A percentile compares a stretch with the other conserved stretches of the same genome.
These are phyloP conservation scores for Callipepla squamata DNA, from an alignment of 2,113 vertebrate species.

Conservation along the genomic window DNA sequence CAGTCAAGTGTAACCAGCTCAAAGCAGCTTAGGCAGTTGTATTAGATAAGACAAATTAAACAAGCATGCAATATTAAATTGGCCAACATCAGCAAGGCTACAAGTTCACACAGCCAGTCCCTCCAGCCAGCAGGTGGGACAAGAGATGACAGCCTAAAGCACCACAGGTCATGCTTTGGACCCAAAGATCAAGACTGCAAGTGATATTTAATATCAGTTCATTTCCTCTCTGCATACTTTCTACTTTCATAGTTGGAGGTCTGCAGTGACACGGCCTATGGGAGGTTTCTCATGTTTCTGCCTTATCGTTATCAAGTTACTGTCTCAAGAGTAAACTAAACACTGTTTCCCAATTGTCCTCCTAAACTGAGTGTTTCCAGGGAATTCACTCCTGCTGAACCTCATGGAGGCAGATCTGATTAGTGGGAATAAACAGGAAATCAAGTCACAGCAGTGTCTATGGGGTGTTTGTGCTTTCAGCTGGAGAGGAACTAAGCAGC, in stretches of 20 bases:
- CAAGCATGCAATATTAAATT: not conserved
- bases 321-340: not conserved
- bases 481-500: not conserved
- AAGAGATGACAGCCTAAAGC: not conserved
- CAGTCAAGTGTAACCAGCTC: not conserved
- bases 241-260: not conserved
- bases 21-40: not conserved
- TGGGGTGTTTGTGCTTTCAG: not conserved
- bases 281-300: not conserved
- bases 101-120: not conserved
- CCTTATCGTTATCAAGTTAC: not conserved
- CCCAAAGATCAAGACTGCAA: not conserved
- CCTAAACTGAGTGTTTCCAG: not conserved
- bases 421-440: constrained; percentile 44
- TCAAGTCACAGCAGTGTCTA: not conserved
- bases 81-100: not conserved
- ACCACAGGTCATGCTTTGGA: not conserved
- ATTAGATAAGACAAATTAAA: constrained; percentile 14
- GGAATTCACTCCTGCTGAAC: constrained; percentile 16
- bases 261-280: not conserved
- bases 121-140: fast-evolving
- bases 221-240: not conserved
- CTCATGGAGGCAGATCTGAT: not conserved
- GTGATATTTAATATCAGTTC: not conserved
- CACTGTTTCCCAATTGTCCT: not conserved